These are phyloP conservation scores for Acrobeloides nanus DNA, from an alignment of 2,888 invertebrate species.

Conservation along the genomic window DNA sequence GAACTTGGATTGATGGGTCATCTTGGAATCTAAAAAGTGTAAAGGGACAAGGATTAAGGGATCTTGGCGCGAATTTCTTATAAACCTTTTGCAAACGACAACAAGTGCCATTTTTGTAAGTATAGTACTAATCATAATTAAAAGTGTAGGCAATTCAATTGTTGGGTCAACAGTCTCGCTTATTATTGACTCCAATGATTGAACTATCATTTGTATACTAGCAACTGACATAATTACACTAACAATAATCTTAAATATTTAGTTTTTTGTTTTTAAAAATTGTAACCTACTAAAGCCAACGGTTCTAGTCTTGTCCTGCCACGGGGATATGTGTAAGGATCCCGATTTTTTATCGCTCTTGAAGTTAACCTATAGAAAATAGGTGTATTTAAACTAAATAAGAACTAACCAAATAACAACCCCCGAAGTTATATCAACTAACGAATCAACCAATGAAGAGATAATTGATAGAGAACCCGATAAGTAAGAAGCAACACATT, in stretches of 20 bases:
- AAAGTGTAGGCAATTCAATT: conserved; percentile 32
- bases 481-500: conserved; percentile 55
- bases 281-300: conserved; percentile 52
- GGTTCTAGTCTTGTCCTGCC: conserved; percentile 57
- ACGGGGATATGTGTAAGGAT: conserved; percentile 57
- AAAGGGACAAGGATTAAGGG: neutral
- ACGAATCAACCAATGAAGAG: conserved; percentile 58
- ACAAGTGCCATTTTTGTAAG: conserved; percentile 39
- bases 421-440: conserved; percentile 57
- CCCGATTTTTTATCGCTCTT: conserved; percentile 54
- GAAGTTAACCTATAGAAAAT: conserved; percentile 46
- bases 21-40: conserved; percentile 39
- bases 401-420: conserved; percentile 52
- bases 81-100: conserved; percentile 41
- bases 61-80: conserved; percentile 25
- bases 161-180: conserved; percentile 33
- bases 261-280: conserved; percentile 1
- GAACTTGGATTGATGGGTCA: conserved; percentile 53
- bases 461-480: conserved; percentile 59
- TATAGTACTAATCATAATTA: conserved; percentile 49
- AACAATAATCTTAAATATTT: conserved; percentile 48
- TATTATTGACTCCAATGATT: conserved; percentile 32
- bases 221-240: conserved; percentile 59
- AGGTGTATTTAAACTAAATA: neutral
- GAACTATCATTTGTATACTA: conserved; percentile 54